Base-by-base conservation (phyloP, 2,888 invertebrate genomes). In the Ormyrus pomaceus region DNA sequence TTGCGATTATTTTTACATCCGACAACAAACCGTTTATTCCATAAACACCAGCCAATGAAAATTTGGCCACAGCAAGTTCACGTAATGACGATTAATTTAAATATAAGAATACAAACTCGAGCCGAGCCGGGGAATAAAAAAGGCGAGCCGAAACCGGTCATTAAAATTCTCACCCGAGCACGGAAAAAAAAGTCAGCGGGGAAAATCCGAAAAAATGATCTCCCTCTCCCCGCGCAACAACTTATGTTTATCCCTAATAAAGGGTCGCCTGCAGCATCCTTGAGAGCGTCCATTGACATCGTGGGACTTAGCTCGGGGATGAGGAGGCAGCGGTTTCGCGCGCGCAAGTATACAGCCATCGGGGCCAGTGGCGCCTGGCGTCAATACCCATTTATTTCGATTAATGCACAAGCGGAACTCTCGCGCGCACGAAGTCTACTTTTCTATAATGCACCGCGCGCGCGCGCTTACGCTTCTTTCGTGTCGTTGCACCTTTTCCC, bases 261-360 rank as follows among this genome's bases (percentile, higher is more conserved):
- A 65, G 58, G 66, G 64, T 56, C 64, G 6, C 64, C 11, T 53
- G 6, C 6, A 58, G 45, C 13, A 77, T 58, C 62, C 76, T 62
- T 64, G 74, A 75, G 75, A 19, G 34, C 48, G 82, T 79, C 51
- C 82, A 79, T 80, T 82, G 82, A 79, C 82, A 79, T 77, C 82
- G 82, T 82, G 82, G 58, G 82, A 82, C 62, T 79, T 77, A 53
- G 81, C 79, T 79, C 65, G 64, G 62, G 70, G 76, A 71, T 75
- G 13, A 2, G n/a, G 45, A 46, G 11, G 7, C 46, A 58, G 58
- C 6, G 70, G n/a, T 5, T 5, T 8, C 46, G 62, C 48, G 19
- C 46, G 62, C 48, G 19, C 19, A 19, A 19, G 19, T 19, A 19
- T 34, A 55, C 53, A 45, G 10, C 6, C 19, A 66, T n/a, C 9